Evolutionary conservation across 2,113 vertebrate species (phyloP).

Genomic region (Pollimyrus isidori): DNA sequence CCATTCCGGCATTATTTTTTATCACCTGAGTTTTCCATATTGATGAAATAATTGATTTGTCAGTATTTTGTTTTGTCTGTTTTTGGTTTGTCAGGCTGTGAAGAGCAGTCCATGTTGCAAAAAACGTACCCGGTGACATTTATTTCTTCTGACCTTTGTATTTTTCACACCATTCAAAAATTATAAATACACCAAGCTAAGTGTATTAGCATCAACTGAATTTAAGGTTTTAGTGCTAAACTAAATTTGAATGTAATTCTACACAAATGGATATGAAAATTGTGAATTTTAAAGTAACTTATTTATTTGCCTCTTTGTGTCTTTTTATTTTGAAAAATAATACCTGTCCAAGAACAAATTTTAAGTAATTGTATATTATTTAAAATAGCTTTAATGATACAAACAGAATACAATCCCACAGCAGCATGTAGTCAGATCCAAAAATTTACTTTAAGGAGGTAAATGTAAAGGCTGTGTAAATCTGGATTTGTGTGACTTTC

Average conservation of each 20-base stretch:
- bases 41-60: neutral
- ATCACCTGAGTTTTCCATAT: neutral
- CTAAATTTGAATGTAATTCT: conserved; percentile 48
- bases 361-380: neutral
- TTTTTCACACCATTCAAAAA: neutral
- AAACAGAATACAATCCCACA: neutral
- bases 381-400: neutral
- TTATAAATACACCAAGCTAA: neutral
- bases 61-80: neutral
- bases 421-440: neutral
- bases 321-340: neutral
- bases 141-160: neutral
- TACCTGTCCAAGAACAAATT: neutral
- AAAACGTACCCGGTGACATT: neutral
- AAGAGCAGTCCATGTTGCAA: neutral
- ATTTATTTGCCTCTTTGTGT: neutral
- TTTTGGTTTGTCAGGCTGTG: neutral
- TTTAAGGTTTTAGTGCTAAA: conserved; percentile 14
- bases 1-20: neutral
- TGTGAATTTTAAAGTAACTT: neutral
- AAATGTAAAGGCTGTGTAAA: neutral
- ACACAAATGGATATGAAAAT: neutral
- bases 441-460: neutral
- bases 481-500: neutral
- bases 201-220: conserved; percentile 20